Evolutionary conservation across 2,797 vertebrate genomes (phyloP).

Genomic region (Pteropus rufus): DNA sequence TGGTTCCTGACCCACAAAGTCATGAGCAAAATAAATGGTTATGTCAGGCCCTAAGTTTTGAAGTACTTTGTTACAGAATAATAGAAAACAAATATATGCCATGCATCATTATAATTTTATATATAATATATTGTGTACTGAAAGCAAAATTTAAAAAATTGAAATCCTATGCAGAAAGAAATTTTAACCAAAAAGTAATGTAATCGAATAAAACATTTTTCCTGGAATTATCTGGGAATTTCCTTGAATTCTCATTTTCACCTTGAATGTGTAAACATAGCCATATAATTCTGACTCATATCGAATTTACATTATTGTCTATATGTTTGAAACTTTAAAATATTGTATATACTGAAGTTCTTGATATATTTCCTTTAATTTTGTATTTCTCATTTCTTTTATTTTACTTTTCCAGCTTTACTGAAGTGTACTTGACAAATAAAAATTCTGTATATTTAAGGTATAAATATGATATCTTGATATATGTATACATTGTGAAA

Average conservation of each 20-base stretch:
- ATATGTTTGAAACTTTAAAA: conserved; percentile 11
- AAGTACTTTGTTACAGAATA: background rate
- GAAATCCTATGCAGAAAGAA: background rate
- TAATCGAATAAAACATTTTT: background rate
- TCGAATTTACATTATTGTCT: background rate
- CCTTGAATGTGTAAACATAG: background rate
- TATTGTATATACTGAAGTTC: background rate
- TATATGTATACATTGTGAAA: background rate
- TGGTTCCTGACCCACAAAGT: background rate
- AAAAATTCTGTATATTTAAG: background rate
- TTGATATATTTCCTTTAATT: conserved; percentile 10
- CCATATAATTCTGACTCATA: background rate
- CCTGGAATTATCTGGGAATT: background rate
- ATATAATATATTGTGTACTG: background rate
- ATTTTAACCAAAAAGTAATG: background rate
- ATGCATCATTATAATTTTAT: background rate
- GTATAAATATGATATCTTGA: background rate
- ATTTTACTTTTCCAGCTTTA: background rate
- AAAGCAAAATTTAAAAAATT: conserved; percentile 1
- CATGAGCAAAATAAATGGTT: background rate
- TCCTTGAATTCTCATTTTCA: conserved; percentile 12
- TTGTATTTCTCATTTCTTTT: background rate
- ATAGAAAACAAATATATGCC: background rate
- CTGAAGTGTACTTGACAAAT: background rate
- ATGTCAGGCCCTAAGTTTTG: background rate